Percentiles rank a stretch among this genome's conserved stretches.
Evolutionary conservation across 2,888 invertebrate genomes (phyloP).

Genomic region (Drosophila ustulata): DNA sequence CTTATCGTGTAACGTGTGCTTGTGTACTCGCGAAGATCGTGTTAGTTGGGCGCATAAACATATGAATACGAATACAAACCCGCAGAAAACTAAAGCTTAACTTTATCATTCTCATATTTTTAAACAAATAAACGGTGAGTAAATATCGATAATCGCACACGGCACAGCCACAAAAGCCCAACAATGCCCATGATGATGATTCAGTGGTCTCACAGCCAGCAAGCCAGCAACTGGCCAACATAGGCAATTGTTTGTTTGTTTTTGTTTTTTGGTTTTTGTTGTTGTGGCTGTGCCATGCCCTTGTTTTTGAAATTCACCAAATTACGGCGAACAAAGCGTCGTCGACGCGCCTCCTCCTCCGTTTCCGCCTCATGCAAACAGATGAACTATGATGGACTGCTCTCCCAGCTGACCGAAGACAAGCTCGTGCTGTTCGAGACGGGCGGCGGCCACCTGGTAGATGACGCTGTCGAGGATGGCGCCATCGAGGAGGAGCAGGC

Average conservation of each 20-base stretch:
- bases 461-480: slow-evolving; percentile 59
- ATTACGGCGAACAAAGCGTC: slow-evolving; percentile 62
- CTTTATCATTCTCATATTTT: slow-evolving; percentile 75
- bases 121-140: slow-evolving; percentile 82
- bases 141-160: slow-evolving; percentile 70
- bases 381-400: slow-evolving; percentile 85
- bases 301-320: slow-evolving; percentile 63
- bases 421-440: slow-evolving; percentile 78
- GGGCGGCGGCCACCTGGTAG: slow-evolving; percentile 33
- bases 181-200: slow-evolving; percentile 43
- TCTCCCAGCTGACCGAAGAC: slow-evolving; percentile 83
- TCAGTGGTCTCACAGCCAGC: slow-evolving; percentile 56
- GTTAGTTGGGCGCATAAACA: slow-evolving; percentile 40
- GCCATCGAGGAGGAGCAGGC: slow-evolving; percentile 81
- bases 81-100: slow-evolving; percentile 67
- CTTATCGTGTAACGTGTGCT: slow-evolving; percentile 8
- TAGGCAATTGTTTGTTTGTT: slow-evolving; percentile 7
- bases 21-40: neutral
- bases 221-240: slow-evolving; percentile 46
- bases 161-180: slow-evolving; percentile 47
- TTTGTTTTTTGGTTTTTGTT: no score
- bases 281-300: slow-evolving; percentile 55
- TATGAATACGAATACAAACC: slow-evolving; percentile 41
- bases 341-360: slow-evolving; percentile 43
- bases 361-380: slow-evolving; percentile 57